Evolutionary conservation across 2,797 vertebrate species (phyloP).

Genomic region (Channa striata): DNA sequence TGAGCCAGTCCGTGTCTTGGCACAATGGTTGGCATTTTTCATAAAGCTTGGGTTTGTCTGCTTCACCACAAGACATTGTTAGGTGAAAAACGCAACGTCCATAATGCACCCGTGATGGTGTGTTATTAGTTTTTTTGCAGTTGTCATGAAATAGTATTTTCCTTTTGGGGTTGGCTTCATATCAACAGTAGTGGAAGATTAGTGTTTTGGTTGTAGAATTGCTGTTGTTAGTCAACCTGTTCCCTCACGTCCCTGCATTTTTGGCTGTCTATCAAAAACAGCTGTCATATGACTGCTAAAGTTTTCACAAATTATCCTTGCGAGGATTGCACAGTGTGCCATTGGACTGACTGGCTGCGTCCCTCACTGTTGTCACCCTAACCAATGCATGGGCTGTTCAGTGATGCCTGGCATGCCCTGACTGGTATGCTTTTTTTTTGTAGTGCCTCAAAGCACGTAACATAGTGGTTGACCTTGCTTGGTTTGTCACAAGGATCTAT

Average conservation of each 20-base stretch:
- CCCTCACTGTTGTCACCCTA: constrained; percentile 62
- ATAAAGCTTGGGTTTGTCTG: constrained; percentile 5
- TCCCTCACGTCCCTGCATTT: constrained; percentile 21
- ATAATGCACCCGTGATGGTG: not conserved
- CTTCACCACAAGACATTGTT: constrained; percentile 14
- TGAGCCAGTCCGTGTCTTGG: constrained; percentile 57
- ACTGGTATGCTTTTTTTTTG: constrained; percentile 42
- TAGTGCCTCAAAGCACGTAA: constrained; percentile 46
- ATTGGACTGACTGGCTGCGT: constrained; percentile 45
- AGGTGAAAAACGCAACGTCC: not conserved
- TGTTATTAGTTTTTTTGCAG: constrained; percentile 7
- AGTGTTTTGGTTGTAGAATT: not conserved
- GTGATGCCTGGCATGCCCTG: constrained; percentile 66
- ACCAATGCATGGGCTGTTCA: constrained; percentile 74
- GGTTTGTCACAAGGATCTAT: constrained; percentile 57
- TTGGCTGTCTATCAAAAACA: constrained; percentile 27
- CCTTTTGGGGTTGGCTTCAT: constrained; percentile 12
- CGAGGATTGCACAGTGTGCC: constrained; percentile 35
- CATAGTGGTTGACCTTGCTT: constrained; percentile 40
- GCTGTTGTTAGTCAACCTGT: constrained; percentile 24
- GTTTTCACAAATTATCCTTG: constrained; percentile 38
- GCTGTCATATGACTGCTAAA: constrained; percentile 37
- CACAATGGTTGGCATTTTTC: constrained; percentile 41
- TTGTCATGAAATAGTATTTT: not conserved
- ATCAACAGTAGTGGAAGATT: constrained; percentile 8